Evolutionary conservation across 1,140 invertebrate genomes (phyloP), one percentile per base, ranked within the genome.

Genomic region (Cyrtorhinus lividipennis): DNA sequence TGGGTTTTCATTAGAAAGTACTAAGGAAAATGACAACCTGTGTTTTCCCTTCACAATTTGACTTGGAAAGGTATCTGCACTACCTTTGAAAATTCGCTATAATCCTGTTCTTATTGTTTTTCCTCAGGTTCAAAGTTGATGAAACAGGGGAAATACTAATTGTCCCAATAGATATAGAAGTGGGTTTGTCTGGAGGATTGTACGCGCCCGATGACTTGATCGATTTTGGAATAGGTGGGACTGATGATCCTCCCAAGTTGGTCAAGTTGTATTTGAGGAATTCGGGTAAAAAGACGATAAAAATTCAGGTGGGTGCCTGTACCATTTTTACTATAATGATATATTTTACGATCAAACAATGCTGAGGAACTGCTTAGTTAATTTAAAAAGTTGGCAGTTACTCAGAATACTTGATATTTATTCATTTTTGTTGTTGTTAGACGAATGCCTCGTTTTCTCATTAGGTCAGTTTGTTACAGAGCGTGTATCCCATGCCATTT

Each of bases 161-260:
- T 64, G 79, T 93, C 63, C 89, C 90, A 23, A 77, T 93, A n/a
- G 90, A 93, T 76, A 82, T 93, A 20, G 88, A 93, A 79, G 89
- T 94, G 46, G 78, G 83, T 63, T 78, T 81, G 57, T 71, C 76
- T 68, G 79, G 84, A 68, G 86, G 88, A 59, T 77, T 92, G 60
- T 90, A 88, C 75, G 81, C 84, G 48, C 81, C 84, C 46, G 81
- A 83, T 68, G 87, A 90, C 64, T 74, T 84, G 65, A 78, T 93
- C 44, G 88, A 94, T 76, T 92, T 94, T 76, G 90, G 90, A 65
- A 79, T 89, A 66, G 77, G 88, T 56, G 82, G 86, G 45, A 81
- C 80, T 24, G 73, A 83, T 67, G 85, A 87, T 71, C 73, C 77
- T 57, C 81, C 85, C 8, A 81, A 80, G 72, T 77, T 77, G 60